Evolutionary conservation across 2,797 vertebrate genomes (phyloP).

Genomic region (Enteromius unitaeniatus): DNA sequence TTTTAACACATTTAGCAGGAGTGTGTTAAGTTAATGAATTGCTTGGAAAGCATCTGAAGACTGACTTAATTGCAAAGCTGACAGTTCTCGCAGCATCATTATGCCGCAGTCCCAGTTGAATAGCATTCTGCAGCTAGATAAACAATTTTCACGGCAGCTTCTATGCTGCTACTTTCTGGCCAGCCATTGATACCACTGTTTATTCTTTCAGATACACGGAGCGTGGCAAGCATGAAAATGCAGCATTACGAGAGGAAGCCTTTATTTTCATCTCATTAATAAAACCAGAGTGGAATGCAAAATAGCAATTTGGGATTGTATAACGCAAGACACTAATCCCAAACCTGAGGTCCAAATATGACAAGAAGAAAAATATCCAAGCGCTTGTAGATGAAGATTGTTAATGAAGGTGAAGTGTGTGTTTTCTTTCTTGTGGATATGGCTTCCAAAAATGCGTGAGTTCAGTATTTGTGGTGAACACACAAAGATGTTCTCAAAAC

Average conservation of each 20-base stretch:
- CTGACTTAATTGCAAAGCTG: slow-evolving; percentile 80
- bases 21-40: slow-evolving; percentile 81
- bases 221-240: slow-evolving; percentile 81
- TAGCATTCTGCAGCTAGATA: slow-evolving; percentile 77
- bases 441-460: not conserved
- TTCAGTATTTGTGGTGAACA: not conserved
- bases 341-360: slow-evolving; percentile 4
- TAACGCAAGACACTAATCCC: not conserved
- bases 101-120: slow-evolving; percentile 77
- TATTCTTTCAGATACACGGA: slow-evolving; percentile 81
- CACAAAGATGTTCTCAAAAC: not conserved
- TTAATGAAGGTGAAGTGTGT: not conserved
- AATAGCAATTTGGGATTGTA: slow-evolving; percentile 58
- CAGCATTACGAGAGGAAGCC: slow-evolving; percentile 83
- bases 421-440: not conserved
- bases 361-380: not conserved
- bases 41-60: slow-evolving; percentile 82
- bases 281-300: slow-evolving; percentile 75
- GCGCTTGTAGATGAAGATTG: not conserved
- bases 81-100: slow-evolving; percentile 75
- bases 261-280: slow-evolving; percentile 89
- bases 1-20: slow-evolving; percentile 75
- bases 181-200: slow-evolving; percentile 82
- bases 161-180: slow-evolving; percentile 79
- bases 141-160: slow-evolving; percentile 80